A percentile compares a stretch with the other conserved stretches of the same genome.
phyloP scores from a whole-genome alignment of 2,888 invertebrate genomes.

The Lasioglossum morio region DNA sequence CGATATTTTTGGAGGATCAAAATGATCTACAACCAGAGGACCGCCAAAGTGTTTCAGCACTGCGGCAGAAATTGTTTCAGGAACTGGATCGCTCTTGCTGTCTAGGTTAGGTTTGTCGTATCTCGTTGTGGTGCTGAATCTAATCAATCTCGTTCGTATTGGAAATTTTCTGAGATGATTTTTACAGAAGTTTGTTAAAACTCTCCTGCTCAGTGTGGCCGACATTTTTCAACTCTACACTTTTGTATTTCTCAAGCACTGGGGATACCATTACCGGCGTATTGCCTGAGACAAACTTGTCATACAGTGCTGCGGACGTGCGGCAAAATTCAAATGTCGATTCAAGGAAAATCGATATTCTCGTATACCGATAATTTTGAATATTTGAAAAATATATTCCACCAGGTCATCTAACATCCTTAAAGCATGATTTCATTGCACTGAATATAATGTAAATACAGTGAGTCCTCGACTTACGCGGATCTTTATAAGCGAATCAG shows the following conservation, averaged over 20 bases:
- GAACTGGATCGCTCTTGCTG: slow-evolving; percentile 55
- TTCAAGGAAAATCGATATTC: neutral
- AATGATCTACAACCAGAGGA: slow-evolving; percentile 85
- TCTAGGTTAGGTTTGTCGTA: slow-evolving; percentile 39
- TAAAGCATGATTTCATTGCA: neutral
- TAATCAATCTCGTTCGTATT: slow-evolving; percentile 40
- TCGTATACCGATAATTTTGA: slow-evolving; percentile 18
- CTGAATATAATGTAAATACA: neutral
- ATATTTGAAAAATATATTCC: neutral
- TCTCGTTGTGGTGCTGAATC: slow-evolving; percentile 34
- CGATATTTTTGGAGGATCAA: slow-evolving; percentile 82
- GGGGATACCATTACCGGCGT: neutral
- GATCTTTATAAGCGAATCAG: no score
- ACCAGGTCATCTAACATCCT: neutral
- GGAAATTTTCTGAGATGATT: slow-evolving; percentile 50
- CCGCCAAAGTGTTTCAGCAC: slow-evolving; percentile 85
- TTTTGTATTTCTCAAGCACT: neutral
- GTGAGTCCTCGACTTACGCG: no score
- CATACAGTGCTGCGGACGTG: slow-evolving; percentile 6
- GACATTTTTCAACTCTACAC: slow-evolving; percentile 64
- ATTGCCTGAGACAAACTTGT: neutral
- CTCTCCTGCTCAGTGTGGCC: slow-evolving; percentile 45
- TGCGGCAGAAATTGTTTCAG: slow-evolving; percentile 84
- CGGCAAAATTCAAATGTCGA: slow-evolving; percentile 37
- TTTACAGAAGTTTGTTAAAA: slow-evolving; percentile 57